A percentile compares a stretch with the other conserved stretches of the same genome.
Evolutionary conservation across 2,113 vertebrate species (phyloP).

Genomic region (Etheostoma cragini): DNA sequence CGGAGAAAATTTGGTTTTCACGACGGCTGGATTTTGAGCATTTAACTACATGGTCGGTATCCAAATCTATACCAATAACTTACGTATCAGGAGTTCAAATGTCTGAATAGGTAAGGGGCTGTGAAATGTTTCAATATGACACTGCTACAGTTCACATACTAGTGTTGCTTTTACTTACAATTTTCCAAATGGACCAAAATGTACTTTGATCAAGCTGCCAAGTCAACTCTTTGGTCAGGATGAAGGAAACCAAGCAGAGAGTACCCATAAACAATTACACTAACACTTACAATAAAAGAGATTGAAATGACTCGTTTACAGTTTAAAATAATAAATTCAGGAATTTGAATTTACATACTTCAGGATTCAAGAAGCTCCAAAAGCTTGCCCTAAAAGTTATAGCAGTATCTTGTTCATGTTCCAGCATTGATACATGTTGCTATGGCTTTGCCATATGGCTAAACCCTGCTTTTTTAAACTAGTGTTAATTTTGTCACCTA

Average conservation of each 20-base stretch:
- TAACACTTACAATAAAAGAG: not conserved
- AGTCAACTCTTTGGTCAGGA: too few species aligned
- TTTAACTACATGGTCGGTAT: not conserved
- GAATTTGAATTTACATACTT: not conserved
- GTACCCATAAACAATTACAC: not conserved
- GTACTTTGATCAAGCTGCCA: too few species aligned
- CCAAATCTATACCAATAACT: not conserved
- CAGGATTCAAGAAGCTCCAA: not conserved
- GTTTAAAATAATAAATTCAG: not conserved
- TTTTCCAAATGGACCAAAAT: too few species aligned
- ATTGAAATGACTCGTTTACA: not conserved
- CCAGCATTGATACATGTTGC: constrained; percentile 17
- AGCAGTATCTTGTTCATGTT: not conserved
- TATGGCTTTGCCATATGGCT: constrained; percentile 21
- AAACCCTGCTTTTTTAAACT: constrained; percentile 17
- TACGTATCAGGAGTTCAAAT: too few species aligned
- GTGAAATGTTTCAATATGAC: too few species aligned
- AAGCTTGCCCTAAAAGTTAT: not conserved
- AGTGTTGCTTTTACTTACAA: too few species aligned
- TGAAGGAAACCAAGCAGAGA: not conserved
- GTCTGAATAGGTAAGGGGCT: too few species aligned
- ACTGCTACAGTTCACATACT: too few species aligned
- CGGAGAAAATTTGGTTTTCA: not conserved
- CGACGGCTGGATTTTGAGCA: not conserved
- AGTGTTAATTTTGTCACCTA: too few species aligned